A percentile compares a stretch with the other conserved stretches of the same genome.
Conservation (phyloP, 2,113 vertebrate species). For the Mormyrus lacerda region DNA sequence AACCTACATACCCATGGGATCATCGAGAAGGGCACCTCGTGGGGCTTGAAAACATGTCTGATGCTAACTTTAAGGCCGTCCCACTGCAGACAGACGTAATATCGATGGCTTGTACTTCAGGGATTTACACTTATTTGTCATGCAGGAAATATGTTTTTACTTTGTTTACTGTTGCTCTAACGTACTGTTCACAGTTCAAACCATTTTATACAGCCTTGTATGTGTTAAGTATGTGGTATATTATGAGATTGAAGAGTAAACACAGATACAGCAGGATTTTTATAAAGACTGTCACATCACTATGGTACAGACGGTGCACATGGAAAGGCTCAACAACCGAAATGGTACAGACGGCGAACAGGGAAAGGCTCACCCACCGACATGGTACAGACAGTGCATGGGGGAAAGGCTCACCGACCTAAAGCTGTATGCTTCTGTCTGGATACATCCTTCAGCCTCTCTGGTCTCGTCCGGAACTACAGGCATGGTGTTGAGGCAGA, state of each 20-base stretch:
- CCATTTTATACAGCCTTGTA: background rate
- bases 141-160: background rate
- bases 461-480: background rate
- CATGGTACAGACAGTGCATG: too few species aligned
- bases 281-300: background rate
- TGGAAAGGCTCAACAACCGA: too few species aligned
- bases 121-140: background rate
- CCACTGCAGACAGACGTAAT: background rate
- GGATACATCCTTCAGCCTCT: background rate
- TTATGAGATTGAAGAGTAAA: background rate
- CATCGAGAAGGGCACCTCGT: background rate
- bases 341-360: too few species aligned
- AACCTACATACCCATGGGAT: background rate
- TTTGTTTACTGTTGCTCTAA: background rate
- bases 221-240: background rate
- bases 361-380: background rate
- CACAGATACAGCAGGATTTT: background rate
- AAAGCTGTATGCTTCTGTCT: background rate
- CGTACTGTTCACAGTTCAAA: background rate
- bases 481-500: background rate
- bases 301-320: background rate
- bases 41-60: background rate
- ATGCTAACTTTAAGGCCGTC: background rate
- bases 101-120: background rate
- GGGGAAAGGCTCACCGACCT: too few species aligned